Evolutionary conservation across 1,140 invertebrate species (phyloP), one percentile per base, ranked within the genome.

Genomic region (Brachionus asplanchnoidis): DNA sequence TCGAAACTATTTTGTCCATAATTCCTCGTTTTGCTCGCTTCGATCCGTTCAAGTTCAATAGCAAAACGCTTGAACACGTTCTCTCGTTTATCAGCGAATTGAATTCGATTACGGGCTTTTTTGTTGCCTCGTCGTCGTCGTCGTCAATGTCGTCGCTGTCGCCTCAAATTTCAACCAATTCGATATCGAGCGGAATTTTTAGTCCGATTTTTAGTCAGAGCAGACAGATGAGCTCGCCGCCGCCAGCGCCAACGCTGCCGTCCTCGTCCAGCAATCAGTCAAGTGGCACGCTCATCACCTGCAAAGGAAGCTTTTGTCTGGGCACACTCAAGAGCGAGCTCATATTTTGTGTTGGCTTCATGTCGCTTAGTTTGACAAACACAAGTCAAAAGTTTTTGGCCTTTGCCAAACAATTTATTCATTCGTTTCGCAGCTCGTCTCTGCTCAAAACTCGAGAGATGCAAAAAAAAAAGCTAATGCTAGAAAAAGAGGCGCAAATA

Each of bases 401-500:
- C 20, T 82, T 42, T 82, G n/a, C 65, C 12, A n/a, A 68, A 46
- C 28, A 65, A 68, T 82, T 82, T 28, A 82, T 82, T 28, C 32
- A 82, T 20, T 82, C 53, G 28, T 68, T 82, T 46, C 36, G 40
- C 11, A 32, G 9, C 12, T 65, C 53, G n/a, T 68, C 32, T 3
- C 32, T 82, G 12, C 36, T 82, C 2, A 82, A 82, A 0, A 9
- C 79, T 5, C 17, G 53, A 3, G 53, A 60, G 9, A 60, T 65
- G 3, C 79, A 82, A 42, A 20, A 36, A 26, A 82, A 60, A 46
- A 82, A 60, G 17, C 36, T 44, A 17, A 2, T 23, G 4, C 2
- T 26, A 1, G 79, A 82, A 82, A 82, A 82, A 82, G 79, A 82
- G 23, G 79, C 79, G 9, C 53, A 82, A 82, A 82, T 82, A 60